Evolutionary conservation across 2,797 vertebrate genomes (phyloP).

Genomic region (Neosilurus hyrtlii): DNA sequence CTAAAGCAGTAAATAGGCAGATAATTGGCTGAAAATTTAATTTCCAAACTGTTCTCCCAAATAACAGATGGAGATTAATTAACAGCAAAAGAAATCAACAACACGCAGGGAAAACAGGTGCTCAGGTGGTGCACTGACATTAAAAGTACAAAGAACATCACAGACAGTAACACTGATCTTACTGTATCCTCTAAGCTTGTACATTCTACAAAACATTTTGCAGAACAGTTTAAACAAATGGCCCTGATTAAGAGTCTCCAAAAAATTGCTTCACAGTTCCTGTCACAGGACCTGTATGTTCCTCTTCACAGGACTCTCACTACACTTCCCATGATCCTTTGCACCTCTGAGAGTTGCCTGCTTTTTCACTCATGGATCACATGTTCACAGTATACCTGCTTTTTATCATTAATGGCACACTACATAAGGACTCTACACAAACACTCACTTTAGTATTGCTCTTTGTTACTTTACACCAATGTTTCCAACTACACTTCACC

Average conservation of each 20-base stretch:
- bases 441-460: no score
- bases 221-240: background rate
- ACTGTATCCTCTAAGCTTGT: background rate
- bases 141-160: slow-evolving; percentile 12
- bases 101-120: slow-evolving; percentile 16
- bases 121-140: background rate
- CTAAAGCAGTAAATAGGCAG: slow-evolving; percentile 5
- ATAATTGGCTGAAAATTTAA: slow-evolving; percentile 29
- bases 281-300: background rate
- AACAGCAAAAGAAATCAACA: slow-evolving; percentile 18
- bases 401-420: no score
- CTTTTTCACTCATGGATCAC: no score
- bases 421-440: no score
- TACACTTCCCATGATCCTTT: no score
- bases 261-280: no score
- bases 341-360: no score
- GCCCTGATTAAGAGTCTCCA: background rate
- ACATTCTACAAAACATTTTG: background rate
- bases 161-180: slow-evolving; percentile 11
- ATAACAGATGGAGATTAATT: slow-evolving; percentile 39
- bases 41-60: slow-evolving; percentile 12
- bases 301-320: background rate
- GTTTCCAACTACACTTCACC: no score
- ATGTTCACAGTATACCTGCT: no score
- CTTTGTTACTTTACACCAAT: no score